Evolutionary conservation across 2,113 vertebrate species (phyloP), one percentile per base, ranked within the genome.

Genomic region (Gambusia holbrooki): DNA sequence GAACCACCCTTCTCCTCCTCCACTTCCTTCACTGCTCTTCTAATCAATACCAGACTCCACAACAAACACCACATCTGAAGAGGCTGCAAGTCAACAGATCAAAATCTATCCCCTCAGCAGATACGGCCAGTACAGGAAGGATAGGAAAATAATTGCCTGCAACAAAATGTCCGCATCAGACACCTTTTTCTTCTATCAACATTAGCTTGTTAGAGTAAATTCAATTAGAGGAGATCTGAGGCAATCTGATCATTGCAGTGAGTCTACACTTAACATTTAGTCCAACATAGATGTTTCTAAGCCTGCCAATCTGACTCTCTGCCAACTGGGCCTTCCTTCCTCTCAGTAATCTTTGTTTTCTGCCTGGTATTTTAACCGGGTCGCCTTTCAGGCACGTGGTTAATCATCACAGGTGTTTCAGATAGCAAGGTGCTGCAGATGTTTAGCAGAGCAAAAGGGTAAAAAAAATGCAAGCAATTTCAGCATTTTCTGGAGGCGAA

Each of bases 191-290:
- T 66, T 61, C 19, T n/a, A 29, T 33, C 33, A 19, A 66, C 71
- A 78, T 83, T 74, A 69, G 83, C 90, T 88, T 82, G 87, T 92
- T 89, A 84, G 82, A 76, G 70, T 84, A 87, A 89, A 69, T 78
- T 65, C 12, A 61, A 85, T 84, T 67, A 35, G 61, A 77, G 77
- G 71, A 61, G 74, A 86, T 81, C 76, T 73, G 71, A 83, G 45
- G 22, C 83, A 82, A 79, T 54, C 69, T 71, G 63, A 15, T 78
- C n/a, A 71, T 69, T 82, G 58, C 65, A 45, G 77, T 80, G 48
- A 51, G 64, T 74, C 28, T 35, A 48, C 45, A 51, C 60, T 66
- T 17, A 68, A 69, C 35, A 40, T 63, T 51, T n/a, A n/a, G 51
- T n/a, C 8, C 25, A n/a, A 25, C 25, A 58, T n/a, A 42, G 25